Base-by-base conservation (phyloP, 2,888 invertebrate genomes). In the Eupithecia vulgata region DNA sequence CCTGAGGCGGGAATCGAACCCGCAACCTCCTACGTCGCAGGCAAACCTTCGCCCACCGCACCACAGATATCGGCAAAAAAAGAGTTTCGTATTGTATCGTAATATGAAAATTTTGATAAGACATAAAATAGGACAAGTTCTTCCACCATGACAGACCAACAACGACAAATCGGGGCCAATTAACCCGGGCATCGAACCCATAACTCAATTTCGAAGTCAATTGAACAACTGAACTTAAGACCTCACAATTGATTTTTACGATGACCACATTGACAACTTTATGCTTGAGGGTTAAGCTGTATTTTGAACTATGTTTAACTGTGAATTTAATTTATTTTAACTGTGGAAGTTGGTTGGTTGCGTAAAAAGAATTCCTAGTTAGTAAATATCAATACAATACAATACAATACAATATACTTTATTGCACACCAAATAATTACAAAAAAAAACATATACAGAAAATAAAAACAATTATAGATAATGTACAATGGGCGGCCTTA, bases 201-300 rank as follows among this genome's bases (percentile, higher is more conserved):
- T 85, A 84, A 85, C 82, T 81, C 76, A 83, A 85, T 85, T 80
- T 80, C 82, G 80, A 84, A 75, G 75, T 71, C 83, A 84, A 83
- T 85, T 84, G 84, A 80, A 75, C 69, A 67, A 62, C 45, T 67
- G 77, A 77, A 70, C 67, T 66, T 59, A 35, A 68, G 80, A 81
- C 81, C 82, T 76, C 0, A 30, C 74, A 75, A 77, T 76, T 74
- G 74, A 52, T 73, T 62, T 72, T 75, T 73, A 73, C 72, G 76
- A 71, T 65, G n/a, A 34, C 25, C 45, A 71, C 61, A 72, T 73
- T 75, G 77, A 75, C 75, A 75, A 71, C 67, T 77, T 75, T 77
- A 77, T 73, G 67, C 45, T 65, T 37, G 40, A 65, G 40, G 65
- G 65, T 65, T 34, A 61, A 71, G 65, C 42, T 64, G 64, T 64